These are phyloP conservation scores for Labrus mixtus DNA, from an alignment of 2,113 vertebrate species.

Conservation along the genomic window DNA sequence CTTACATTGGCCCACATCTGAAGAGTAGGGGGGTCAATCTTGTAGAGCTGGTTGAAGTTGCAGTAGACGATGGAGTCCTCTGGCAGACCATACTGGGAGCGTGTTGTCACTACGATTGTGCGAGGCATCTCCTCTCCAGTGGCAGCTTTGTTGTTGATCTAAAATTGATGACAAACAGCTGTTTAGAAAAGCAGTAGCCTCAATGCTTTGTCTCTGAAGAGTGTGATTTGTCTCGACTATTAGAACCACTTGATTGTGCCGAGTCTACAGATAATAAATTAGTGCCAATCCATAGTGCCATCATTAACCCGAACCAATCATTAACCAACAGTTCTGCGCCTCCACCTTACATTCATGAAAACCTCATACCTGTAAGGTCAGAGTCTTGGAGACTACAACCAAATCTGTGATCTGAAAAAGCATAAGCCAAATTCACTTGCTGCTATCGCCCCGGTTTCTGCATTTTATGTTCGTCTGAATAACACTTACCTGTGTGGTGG, in stretches of 20 bases:
- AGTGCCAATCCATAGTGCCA: slow-evolving; percentile 12
- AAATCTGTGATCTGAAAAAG: slow-evolving; percentile 66
- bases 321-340: slow-evolving; percentile 6
- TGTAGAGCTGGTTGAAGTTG: slow-evolving; percentile 99
- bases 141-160: slow-evolving; percentile 99
- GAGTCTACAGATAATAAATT: not conserved
- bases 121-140: slow-evolving; percentile 98
- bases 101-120: slow-evolving; percentile 98
- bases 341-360: slow-evolving; percentile 18
- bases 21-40: slow-evolving; percentile 97
- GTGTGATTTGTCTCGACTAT: not conserved
- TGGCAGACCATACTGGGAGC: slow-evolving; percentile 97
- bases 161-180: not conserved
- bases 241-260: not conserved
- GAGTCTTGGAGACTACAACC: slow-evolving; percentile 61
- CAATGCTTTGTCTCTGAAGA: not conserved
- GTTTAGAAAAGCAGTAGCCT: not conserved
- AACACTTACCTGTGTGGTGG: slow-evolving; percentile 93
- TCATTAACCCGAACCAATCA: not conserved
- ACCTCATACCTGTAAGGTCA: slow-evolving; percentile 57
- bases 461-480: not conserved
- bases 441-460: not conserved
- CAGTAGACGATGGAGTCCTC: slow-evolving; percentile 99
- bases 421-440: slow-evolving; percentile 26
- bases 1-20: slow-evolving; percentile 99